Evolutionary conservation across 2,113 vertebrate genomes (phyloP).

Genomic region (Xiphias gladius): DNA sequence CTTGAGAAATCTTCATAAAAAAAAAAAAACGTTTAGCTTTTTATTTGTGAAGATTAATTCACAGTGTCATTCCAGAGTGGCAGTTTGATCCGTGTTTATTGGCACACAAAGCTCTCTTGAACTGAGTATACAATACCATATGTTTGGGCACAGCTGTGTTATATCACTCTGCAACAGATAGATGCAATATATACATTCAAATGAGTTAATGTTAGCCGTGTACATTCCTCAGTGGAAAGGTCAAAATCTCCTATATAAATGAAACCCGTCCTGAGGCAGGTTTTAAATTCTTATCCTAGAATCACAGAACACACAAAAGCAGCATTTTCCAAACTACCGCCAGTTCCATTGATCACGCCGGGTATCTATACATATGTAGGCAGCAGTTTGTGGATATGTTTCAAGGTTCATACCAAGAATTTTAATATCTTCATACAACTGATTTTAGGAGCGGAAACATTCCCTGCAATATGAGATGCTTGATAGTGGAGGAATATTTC

Average conservation of each 20-base stretch:
- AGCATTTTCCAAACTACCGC: slow-evolving; percentile 4
- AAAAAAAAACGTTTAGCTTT: too few relatives aligned
- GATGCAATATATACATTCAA: not conserved
- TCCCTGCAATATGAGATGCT: slow-evolving; percentile 6
- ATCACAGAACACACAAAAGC: slow-evolving; percentile 1
- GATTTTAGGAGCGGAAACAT: slow-evolving; percentile 13
- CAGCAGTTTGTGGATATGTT: not conserved
- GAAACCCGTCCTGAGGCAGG: not conserved
- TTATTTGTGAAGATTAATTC: too few relatives aligned
- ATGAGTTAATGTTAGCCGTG: not conserved
- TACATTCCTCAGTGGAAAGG: not conserved
- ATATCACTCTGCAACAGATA: not conserved
- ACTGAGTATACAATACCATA: too few relatives aligned
- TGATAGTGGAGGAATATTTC: slow-evolving; percentile 42
- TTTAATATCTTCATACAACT: slow-evolving; percentile 33
- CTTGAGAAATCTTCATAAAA: too few relatives aligned
- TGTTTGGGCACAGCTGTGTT: too few relatives aligned
- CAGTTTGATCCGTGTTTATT: too few relatives aligned
- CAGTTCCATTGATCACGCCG: slow-evolving; percentile 10
- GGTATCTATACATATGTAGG: not conserved
- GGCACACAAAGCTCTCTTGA: too few relatives aligned
- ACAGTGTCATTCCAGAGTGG: too few relatives aligned
- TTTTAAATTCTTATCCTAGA: slow-evolving; percentile 14
- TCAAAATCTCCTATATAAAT: not conserved
- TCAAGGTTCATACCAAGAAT: slow-evolving; percentile 12